Base-by-base conservation (phyloP, 1,140 invertebrate species). In the Batillaria attramentaria region DNA sequence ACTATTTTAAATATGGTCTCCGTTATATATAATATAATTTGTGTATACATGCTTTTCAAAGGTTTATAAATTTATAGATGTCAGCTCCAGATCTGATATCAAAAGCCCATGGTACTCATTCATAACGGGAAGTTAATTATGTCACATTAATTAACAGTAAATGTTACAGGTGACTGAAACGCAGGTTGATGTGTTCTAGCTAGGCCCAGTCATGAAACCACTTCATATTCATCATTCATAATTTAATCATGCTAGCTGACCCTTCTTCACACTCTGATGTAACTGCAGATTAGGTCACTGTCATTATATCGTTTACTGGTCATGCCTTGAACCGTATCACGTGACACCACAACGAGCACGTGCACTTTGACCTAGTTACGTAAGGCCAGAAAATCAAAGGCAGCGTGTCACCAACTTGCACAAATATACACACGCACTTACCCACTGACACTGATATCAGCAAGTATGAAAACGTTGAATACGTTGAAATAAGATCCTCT, bases 401-500 rank as follows among this genome's bases (percentile, higher is more conserved):
- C 16, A n/a, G 35, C 41, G 24, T 70, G 42, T 42, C 10, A 6
- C 16, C 39, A 24, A 37, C 39, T 69, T 70, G 24, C n/a, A n/a
- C n/a, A 76, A 33, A 46, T 57, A 28, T n/a, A 62, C 31, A 24
- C 24, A 24, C n/a, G 2, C n/a, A 86, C 83, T 87, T 82, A 87
- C 86, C 86, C 16, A 85, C 78, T 74, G 84, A 84, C 68, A 87
- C 79, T 41, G 82, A 78, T 20, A 84, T 77, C 33, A 86, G 72
- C 28, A 78, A 70, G 68, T 85, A 81, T 3, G 86, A 83, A 24
- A 81, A 78, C 8, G 69, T 50, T 1, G 81, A 83, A 79, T 84
- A 82, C 4, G 79, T 82, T 57, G 83, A 79, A 42, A 87, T 87
- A 39, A 87, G 41, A 75, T 87, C 86, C 72, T 86, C 86, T 33